phyloP scores from a whole-genome alignment of 2,797 vertebrate genomes.

The Arremon brunneinucha region DNA sequence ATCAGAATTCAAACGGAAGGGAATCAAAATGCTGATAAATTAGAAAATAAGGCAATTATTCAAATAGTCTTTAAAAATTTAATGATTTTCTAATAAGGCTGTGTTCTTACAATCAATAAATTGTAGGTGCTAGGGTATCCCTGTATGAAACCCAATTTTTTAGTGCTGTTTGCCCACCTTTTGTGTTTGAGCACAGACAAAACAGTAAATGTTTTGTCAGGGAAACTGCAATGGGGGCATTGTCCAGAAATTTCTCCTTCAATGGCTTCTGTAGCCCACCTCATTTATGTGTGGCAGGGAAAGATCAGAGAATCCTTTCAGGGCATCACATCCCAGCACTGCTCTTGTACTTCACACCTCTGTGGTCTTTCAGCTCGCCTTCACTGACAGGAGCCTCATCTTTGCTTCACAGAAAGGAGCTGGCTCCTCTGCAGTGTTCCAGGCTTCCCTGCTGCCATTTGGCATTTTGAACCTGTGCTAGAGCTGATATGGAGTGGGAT shows the following conservation, averaged over 20 bases:
- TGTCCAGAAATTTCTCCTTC: not conserved
- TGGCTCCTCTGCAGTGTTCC: not conserved
- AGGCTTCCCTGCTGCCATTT: not conserved
- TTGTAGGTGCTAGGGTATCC: not conserved
- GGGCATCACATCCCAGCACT: not conserved
- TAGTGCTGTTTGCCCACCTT: not conserved
- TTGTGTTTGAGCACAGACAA: not conserved
- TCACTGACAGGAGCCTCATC: not conserved
- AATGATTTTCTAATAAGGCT: not conserved
- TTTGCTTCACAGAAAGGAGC: not conserved
- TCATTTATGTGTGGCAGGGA: not conserved
- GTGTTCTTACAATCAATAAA: not conserved
- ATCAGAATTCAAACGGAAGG: not conserved
- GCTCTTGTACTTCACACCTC: not conserved
- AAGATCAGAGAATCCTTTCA: not conserved
- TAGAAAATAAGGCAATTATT: not conserved
- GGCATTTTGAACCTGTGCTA: not conserved
- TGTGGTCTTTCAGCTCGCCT: not conserved
- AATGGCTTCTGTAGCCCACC: not conserved
- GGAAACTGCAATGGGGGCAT: not conserved
- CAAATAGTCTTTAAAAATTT: not conserved
- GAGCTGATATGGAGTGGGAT: not conserved
- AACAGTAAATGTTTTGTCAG: not conserved
- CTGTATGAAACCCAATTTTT: not conserved
- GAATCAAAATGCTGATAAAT: slow-evolving; percentile 19